Evolutionary conservation across 1,140 invertebrate species (phyloP), one percentile per base, ranked within the genome.

Genomic region (Apocrypta bakeri): DNA sequence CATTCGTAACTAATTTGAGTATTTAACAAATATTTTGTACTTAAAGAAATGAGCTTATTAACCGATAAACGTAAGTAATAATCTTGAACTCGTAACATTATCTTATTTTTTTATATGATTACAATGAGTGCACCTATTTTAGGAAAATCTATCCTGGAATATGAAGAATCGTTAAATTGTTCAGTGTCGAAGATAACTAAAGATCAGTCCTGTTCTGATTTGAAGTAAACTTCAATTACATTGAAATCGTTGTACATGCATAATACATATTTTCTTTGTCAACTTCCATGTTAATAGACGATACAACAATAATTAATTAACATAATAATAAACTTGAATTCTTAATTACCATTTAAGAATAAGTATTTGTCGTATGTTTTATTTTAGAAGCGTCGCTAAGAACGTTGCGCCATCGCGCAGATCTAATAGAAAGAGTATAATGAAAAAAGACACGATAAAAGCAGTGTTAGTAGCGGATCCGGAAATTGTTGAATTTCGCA

Each of bases 401-500:
- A 64, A 40, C n/a, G n/a, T 33, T 56, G 11, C 25, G 12, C 4
- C 33, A 0, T 31, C 25, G 9, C 24, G 56, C 11, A 69, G 24
- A 40, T 8, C 7, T n/a, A 66, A 84, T 48, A 85, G 83, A 61
- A 85, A 40, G 77, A 84, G 61, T 63, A 85, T 83, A n/a, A 74
- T 84, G 9, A 86, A 81, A 56, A 14, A 21, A 1, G 81, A 82
- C 1, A 1, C 2, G 2, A 40, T 24, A 24, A 83, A 82, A 77
- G 79, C 42, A 21, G 83, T 87, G 40, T 80, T 90, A 17, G 77
- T 86, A 6, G 87, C 87, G 11, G 74, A 83, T 9, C 85, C 88
- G 12, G 73, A 81, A 31, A 79, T 82, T 66, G 81, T 91, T 8
- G 74, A 87, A 73, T 90, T 90, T 85, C 77, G 82, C 61, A 90